Conservation (phyloP, 2,797 vertebrate genomes). For the Chaetodon trifasciatus region DNA sequence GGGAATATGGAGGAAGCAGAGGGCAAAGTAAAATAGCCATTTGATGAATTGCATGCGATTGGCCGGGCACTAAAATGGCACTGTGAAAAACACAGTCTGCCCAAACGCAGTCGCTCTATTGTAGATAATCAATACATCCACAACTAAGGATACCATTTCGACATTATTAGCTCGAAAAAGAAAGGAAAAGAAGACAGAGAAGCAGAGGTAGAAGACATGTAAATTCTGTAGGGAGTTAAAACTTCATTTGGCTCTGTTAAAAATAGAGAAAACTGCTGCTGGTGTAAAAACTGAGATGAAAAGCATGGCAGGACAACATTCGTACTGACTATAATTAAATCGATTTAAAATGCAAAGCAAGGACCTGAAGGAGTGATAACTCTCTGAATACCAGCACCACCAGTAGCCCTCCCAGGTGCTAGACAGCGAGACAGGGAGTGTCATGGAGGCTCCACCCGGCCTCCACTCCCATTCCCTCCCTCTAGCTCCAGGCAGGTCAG, state of each 20-base stretch:
- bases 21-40: constrained; percentile 49
- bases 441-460: constrained; percentile 33
- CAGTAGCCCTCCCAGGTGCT: constrained; percentile 41
- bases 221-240: background rate
- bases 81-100: constrained; percentile 8
- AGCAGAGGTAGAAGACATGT: background rate
- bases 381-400: constrained; percentile 15
- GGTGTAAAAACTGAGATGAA: constrained; percentile 4
- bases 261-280: background rate
- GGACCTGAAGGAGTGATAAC: constrained; percentile 14
- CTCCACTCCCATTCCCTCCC: constrained; percentile 60
- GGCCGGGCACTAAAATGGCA: constrained; percentile 2
- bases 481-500: constrained; percentile 78
- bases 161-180: background rate
- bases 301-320: background rate
- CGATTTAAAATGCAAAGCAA: constrained; percentile 12
- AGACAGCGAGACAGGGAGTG: constrained; percentile 47
- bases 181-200: background rate
- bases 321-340: background rate
- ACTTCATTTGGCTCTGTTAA: background rate
- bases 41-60: constrained; percentile 42
- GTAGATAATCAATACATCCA: background rate
- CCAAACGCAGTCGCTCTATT: constrained; percentile 19
- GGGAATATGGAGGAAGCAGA: constrained; percentile 52
- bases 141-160: constrained; percentile 4